phyloP scores from a whole-genome alignment of 2,888 invertebrate genomes.

The Leucophenga montana region DNA sequence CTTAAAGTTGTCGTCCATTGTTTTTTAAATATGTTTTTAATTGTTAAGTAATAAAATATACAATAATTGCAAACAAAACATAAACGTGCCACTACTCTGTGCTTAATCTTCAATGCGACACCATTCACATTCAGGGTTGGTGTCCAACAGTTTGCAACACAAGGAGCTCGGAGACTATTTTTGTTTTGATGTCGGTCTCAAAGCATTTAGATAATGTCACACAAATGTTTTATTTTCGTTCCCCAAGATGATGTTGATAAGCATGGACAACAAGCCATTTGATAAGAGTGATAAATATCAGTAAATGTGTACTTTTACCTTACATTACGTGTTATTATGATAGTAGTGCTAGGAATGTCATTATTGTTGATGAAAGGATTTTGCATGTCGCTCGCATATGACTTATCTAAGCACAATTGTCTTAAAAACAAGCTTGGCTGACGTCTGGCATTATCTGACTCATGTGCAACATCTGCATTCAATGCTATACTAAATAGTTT shows the following conservation, averaged over 20 bases:
- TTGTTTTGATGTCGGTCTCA: slow-evolving; percentile 3
- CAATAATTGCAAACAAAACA: slow-evolving; percentile 26
- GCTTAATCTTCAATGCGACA: neutral
- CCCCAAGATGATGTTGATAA: neutral
- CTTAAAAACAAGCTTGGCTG: too few species aligned
- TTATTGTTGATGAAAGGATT: too few species aligned
- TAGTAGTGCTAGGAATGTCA: neutral
- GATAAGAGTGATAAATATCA: slow-evolving; percentile 51
- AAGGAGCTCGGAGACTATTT: neutral
- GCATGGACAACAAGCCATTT: slow-evolving; percentile 41
- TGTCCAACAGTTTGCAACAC: too few species aligned
- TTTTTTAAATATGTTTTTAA: slow-evolving; percentile 53
- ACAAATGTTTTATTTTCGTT: neutral
- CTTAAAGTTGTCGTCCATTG: slow-evolving; percentile 57
- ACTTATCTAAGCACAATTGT: too few species aligned
- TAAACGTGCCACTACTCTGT: slow-evolving; percentile 3
- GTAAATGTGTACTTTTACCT: slow-evolving; percentile 26
- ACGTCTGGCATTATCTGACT: too few species aligned
- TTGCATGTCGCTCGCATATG: too few species aligned
- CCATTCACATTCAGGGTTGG: too few species aligned
- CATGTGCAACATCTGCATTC: too few species aligned
- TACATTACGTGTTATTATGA: slow-evolving; percentile 44
- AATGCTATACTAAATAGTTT: too few species aligned
- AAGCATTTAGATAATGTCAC: slow-evolving; percentile 13
- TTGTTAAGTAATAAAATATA: slow-evolving; percentile 58